A percentile compares a stretch with the other conserved stretches of the same genome.
phyloP scores from a whole-genome alignment of 1,140 invertebrate genomes.

The Drosophila fuyamai region DNA sequence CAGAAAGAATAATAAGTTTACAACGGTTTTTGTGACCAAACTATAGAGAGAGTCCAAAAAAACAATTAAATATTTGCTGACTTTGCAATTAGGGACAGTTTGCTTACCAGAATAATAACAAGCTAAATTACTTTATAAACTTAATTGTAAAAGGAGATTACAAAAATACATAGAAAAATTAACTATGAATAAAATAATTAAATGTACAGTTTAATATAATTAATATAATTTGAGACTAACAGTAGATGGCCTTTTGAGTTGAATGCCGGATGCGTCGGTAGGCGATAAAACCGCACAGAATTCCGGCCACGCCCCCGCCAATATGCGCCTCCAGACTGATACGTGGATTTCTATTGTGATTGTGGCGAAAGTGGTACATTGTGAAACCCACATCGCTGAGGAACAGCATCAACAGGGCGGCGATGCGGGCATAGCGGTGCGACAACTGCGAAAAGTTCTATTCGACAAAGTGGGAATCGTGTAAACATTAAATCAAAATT shows the following conservation, averaged over 20 bases:
- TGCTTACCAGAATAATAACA: conserved; percentile 13
- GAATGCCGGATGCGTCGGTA: conserved; percentile 84
- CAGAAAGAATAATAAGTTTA: conserved; percentile 4
- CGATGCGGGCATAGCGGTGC: conserved; percentile 86
- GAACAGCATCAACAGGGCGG: conserved; percentile 87
- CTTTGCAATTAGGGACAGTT: not conserved
- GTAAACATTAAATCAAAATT: conserved; percentile 43
- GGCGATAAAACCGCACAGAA: conserved; percentile 91
- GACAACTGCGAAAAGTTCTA: conserved; percentile 88
- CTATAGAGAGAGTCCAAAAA: not conserved
- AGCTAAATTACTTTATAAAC: not conserved
- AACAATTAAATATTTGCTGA: conserved; percentile 10
- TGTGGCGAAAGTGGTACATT: conserved; percentile 73
- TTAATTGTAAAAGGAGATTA: not conserved
- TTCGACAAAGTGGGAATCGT: conserved; percentile 53
- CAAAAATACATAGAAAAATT: no score
- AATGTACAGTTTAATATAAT: not conserved
- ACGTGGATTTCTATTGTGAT: conserved; percentile 85
- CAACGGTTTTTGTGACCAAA: conserved; percentile 15
- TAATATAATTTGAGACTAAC: conserved; percentile 16
- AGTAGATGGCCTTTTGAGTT: conserved; percentile 4
- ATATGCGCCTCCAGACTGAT: conserved; percentile 92
- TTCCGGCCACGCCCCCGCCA: conserved; percentile 91
- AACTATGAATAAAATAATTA: not conserved
- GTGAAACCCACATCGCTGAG: conserved; percentile 86